Conservation (phyloP, 2,888 invertebrate genomes). For the Acanthacorydalis orientalis region DNA sequence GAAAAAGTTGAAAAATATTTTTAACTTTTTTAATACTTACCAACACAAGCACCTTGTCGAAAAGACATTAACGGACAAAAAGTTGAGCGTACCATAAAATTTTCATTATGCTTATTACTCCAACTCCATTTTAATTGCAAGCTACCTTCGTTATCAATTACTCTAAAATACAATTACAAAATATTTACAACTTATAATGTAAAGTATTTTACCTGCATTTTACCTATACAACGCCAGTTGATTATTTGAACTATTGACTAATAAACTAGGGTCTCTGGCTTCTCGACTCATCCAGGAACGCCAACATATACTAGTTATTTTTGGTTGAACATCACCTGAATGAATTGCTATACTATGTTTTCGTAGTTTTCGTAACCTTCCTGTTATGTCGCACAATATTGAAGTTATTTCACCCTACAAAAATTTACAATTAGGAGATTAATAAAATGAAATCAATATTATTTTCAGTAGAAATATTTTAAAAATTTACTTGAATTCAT, state of each 20-base stretch:
- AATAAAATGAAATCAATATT: neutral
- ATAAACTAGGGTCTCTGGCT: slow-evolving; percentile 42
- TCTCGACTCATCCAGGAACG: slow-evolving; percentile 70
- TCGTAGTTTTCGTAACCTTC: slow-evolving; percentile 18
- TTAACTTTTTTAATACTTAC: slow-evolving; percentile 22
- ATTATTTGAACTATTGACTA: slow-evolving; percentile 64
- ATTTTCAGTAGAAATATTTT: neutral
- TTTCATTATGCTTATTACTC: slow-evolving; percentile 39
- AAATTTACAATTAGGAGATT: slow-evolving; percentile 1
- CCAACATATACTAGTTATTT: slow-evolving; percentile 59
- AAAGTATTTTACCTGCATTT: neutral
- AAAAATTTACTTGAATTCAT: slow-evolving; percentile 6
- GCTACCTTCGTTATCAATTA: slow-evolving; percentile 47
- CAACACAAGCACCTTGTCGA: slow-evolving; percentile 62
- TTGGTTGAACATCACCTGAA: slow-evolving; percentile 11
- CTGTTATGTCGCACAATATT: slow-evolving; percentile 21
- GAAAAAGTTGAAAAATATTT: neutral
- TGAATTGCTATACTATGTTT: slow-evolving; percentile 14
- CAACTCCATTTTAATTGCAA: slow-evolving; percentile 48
- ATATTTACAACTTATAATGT: neutral
- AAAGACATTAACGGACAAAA: slow-evolving; percentile 80
- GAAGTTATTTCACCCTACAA: slow-evolving; percentile 23
- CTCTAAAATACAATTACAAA: slow-evolving; percentile 24
- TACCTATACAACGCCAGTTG: slow-evolving; percentile 44
- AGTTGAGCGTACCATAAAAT: slow-evolving; percentile 44